Conservation (phyloP, 2,797 vertebrate species). For the Poecilia picta region DNA sequence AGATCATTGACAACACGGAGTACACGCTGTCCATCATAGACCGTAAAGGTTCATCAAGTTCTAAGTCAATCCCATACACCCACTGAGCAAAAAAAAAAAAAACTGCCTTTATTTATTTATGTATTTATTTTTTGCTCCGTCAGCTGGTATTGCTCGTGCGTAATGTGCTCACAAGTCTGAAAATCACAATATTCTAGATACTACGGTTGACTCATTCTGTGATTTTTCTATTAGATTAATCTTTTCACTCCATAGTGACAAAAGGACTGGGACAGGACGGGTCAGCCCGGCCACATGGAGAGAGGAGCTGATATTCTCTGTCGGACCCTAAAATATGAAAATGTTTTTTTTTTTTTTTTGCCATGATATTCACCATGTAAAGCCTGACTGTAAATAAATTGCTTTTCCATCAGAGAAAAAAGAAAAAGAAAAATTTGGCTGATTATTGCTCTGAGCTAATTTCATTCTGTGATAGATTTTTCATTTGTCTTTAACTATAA, state of each 20-base stretch:
- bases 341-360: constrained; percentile 6
- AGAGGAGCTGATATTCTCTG: neutral
- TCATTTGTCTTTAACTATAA: neutral
- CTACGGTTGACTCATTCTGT: neutral
- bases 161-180: constrained; percentile 7
- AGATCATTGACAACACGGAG: constrained; percentile 60
- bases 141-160: constrained; percentile 13
- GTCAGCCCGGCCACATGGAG: neutral
- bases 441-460: neutral
- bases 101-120: neutral
- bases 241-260: neutral
- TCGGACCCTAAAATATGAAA: neutral
- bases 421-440: neutral
- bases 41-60: constrained; percentile 43
- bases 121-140: neutral
- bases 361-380: constrained; percentile 5
- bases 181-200: neutral
- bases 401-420: constrained; percentile 10
- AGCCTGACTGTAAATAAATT: constrained; percentile 36
- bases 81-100: neutral
- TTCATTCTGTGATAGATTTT: neutral
- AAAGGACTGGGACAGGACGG: neutral
- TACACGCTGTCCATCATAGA: constrained; percentile 67
- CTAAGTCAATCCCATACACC: constrained; percentile 26
- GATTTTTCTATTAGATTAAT: neutral